Conservation (phyloP, 2,113 vertebrate species). For the human region GRCh38 chr6:120000501-120001000, state of each 20-base stretch:
- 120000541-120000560: background rate
- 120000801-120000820: background rate
- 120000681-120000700: slow-evolving; percentile 37
- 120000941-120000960: slow-evolving; percentile 43
- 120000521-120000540: background rate
- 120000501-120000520: background rate
- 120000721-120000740: background rate
- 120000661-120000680: background rate
- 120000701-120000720: background rate
- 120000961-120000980: background rate
- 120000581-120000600: background rate
- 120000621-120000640: background rate
- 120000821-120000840: background rate
- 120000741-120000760: background rate
- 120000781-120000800: background rate
- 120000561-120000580: background rate
- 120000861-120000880: background rate
- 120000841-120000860: background rate
- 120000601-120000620: background rate
- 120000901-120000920: background rate
- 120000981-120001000: slow-evolving; percentile 34
- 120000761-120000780: background rate
- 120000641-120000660: background rate
- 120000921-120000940: slow-evolving; percentile 43
- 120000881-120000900: background rate